Evolutionary conservation across 1,140 invertebrate species (phyloP).

Genomic region (Stegodyphus mimosarum): DNA sequence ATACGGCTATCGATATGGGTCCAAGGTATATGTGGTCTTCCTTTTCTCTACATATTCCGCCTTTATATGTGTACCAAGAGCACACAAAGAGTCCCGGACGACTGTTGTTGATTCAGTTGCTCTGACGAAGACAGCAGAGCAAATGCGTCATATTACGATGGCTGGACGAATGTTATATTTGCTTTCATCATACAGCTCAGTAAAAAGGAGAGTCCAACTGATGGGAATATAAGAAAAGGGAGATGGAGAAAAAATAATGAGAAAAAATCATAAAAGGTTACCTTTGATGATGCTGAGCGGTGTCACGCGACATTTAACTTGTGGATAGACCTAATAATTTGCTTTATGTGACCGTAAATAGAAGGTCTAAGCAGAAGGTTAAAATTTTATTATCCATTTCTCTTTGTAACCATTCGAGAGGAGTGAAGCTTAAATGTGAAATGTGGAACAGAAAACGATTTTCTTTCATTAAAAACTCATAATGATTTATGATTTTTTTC

Average conservation of each 20-base stretch:
- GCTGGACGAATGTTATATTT: conserved; percentile 16
- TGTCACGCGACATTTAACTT: conserved; percentile 22
- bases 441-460: too few species aligned
- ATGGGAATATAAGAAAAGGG: conserved; percentile 25
- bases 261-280: conserved; percentile 4
- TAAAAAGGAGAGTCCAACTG: conserved; percentile 23
- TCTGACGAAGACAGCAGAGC: conserved; percentile 29
- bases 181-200: conserved; percentile 33
- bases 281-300: neutral
- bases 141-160: conserved; percentile 35
- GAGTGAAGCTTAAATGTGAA: too few species aligned
- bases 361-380: too few species aligned
- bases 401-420: too few species aligned
- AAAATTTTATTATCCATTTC: too few species aligned
- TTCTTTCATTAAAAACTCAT: too few species aligned
- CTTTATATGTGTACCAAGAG: conserved; percentile 16
- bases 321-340: neutral
- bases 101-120: conserved; percentile 37
- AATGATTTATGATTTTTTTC: too few species aligned
- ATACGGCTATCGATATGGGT: too few species aligned
- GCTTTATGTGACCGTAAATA: too few species aligned
- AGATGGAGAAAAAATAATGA: conserved; percentile 19
- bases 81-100: conserved; percentile 7
- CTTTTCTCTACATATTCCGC: too few species aligned
- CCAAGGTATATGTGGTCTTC: too few species aligned